Conservation (phyloP, 2,113 vertebrate species). For the Tauraco erythrolophus region DNA sequence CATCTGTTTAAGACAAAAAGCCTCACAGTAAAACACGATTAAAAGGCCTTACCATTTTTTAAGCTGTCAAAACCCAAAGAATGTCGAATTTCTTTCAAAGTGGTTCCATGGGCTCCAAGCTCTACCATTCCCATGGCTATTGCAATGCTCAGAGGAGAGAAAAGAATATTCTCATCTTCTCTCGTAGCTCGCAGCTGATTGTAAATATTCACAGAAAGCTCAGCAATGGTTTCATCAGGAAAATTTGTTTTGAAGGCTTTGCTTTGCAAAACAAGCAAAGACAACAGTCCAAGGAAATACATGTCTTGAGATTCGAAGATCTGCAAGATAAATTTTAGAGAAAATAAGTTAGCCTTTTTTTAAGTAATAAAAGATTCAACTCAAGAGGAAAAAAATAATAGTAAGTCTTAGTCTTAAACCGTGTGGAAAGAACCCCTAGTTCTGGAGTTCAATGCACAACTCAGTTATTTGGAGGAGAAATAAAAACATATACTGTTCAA, state of each 20-base stretch:
- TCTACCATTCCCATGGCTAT: slow-evolving; percentile 93
- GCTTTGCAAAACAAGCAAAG: slow-evolving; percentile 80
- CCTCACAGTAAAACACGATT: background rate
- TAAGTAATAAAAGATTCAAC: background rate
- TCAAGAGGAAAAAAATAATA: background rate
- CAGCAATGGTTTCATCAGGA: slow-evolving; percentile 86
- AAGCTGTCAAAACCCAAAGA: slow-evolving; percentile 87
- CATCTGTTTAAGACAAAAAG: background rate
- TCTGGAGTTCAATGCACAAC: background rate
- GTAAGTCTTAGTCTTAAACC: background rate
- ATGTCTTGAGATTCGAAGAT: slow-evolving; percentile 68
- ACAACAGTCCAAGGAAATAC: slow-evolving; percentile 83
- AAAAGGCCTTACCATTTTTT: slow-evolving; percentile 81
- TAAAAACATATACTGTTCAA: background rate
- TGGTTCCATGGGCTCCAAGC: slow-evolving; percentile 89
- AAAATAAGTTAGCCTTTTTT: background rate
- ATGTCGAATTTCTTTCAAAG: slow-evolving; percentile 90
- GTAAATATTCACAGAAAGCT: slow-evolving; percentile 93
- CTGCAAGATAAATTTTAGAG: slow-evolving; percentile 49
- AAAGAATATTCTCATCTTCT: slow-evolving; percentile 94
- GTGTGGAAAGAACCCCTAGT: background rate
- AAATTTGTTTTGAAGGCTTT: slow-evolving; percentile 79
- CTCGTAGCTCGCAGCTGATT: slow-evolving; percentile 86
- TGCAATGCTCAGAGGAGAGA: slow-evolving; percentile 91
- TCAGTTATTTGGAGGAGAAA: background rate